These are phyloP conservation scores for Drosophila fuyamai DNA, from an alignment of 1,140 invertebrate species.

Conservation along the genomic window DNA sequence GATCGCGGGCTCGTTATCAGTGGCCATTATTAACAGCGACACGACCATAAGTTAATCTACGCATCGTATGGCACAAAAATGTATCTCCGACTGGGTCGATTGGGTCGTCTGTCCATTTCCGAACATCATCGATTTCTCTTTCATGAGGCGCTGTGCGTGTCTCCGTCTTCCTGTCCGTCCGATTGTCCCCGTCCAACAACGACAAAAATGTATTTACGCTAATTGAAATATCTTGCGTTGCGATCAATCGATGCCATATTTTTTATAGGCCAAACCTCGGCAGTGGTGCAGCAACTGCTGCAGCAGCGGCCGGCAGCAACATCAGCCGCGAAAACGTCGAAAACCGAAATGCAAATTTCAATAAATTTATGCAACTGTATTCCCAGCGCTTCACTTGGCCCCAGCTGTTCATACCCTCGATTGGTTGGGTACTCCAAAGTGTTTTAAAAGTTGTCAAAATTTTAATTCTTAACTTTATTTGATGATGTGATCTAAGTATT, in stretches of 20 bases:
- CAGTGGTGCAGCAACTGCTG: conserved; percentile 11
- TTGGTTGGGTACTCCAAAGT: background rate
- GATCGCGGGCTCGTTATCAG: conserved; percentile 41
- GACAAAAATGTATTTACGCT: conserved; percentile 83
- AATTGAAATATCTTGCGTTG: conserved; percentile 82
- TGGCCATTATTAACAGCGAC: conserved; percentile 36
- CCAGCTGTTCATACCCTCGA: conserved; percentile 20
- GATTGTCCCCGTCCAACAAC: conserved; percentile 50
- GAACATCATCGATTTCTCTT: conserved; percentile 74
- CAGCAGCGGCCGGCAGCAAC: conserved; percentile 25
- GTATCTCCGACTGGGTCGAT: conserved; percentile 34
- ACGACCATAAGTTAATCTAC: conserved; percentile 51
- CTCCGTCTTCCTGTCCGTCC: conserved; percentile 8
- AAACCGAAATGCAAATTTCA: conserved; percentile 79
- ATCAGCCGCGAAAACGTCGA: conserved; percentile 29
- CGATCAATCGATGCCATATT: conserved; percentile 83
- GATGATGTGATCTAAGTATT: too few species aligned
- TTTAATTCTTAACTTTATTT: too few species aligned
- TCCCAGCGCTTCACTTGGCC: conserved; percentile 49
- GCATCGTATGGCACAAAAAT: conserved; percentile 42
- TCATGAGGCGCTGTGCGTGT: conserved; percentile 52
- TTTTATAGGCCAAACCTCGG: conserved; percentile 72
- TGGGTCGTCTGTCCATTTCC: conserved; percentile 32
- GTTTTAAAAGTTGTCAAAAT: background rate
- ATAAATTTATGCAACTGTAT: conserved; percentile 81